Percentiles rank a stretch among this genome's conserved stretches.
Evolutionary conservation across 2,797 vertebrate genomes (phyloP).

Genomic region (Silurus lanzhouensis): DNA sequence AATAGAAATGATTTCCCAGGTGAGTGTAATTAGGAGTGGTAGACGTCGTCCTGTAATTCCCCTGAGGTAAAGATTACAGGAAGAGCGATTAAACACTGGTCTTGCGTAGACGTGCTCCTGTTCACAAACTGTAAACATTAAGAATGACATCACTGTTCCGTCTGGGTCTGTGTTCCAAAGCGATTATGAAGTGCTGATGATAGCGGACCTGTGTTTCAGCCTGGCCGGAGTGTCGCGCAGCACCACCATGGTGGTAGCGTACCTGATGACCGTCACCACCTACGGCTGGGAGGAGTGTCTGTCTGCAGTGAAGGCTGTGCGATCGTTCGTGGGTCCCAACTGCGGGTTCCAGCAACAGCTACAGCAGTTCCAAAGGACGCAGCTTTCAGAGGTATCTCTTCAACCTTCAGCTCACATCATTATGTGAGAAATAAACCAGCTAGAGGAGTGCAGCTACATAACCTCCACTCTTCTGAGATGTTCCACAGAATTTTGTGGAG

Average conservation of each 20-base stretch:
- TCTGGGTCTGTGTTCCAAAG: not conserved
- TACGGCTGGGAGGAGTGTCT: constrained; percentile 84
- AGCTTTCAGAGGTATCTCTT: constrained; percentile 78
- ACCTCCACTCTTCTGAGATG: too few species aligned
- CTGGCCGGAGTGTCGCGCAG: constrained; percentile 89
- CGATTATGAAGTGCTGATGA: not conserved
- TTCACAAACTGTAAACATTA: not conserved
- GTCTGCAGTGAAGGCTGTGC: constrained; percentile 78
- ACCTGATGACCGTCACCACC: constrained; percentile 87
- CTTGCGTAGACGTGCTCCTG: constrained; percentile 12
- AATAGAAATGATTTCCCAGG: not conserved
- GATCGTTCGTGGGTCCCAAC: constrained; percentile 85
- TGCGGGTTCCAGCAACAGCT: constrained; percentile 88
- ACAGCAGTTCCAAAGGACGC: constrained; percentile 81
- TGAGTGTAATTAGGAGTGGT: not conserved
- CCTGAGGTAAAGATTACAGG: not conserved
- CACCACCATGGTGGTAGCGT: constrained; percentile 85
- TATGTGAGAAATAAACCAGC: too few species aligned
- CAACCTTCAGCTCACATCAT: not conserved
- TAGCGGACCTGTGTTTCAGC: constrained; percentile 60
- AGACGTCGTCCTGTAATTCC: not conserved
- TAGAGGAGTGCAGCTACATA: too few species aligned
- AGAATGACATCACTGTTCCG: not conserved
- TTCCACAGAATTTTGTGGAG: too few species aligned
- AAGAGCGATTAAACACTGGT: constrained; percentile 9